These are phyloP conservation scores for Sinonovacula constricta DNA, from an alignment of 1,140 invertebrate genomes.

Conservation along the genomic window DNA sequence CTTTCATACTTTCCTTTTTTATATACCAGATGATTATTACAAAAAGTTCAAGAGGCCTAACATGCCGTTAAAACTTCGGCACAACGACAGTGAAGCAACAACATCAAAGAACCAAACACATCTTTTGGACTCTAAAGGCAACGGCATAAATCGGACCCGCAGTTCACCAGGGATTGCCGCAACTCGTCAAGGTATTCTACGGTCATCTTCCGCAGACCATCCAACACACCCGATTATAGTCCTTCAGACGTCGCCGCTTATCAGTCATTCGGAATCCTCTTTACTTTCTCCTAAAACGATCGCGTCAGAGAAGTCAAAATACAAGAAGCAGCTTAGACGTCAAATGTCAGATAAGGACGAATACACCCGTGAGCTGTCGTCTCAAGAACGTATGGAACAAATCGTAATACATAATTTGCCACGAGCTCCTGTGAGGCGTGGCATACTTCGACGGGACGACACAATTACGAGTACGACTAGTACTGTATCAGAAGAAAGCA, in stretches of 20 bases:
- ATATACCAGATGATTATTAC: slow-evolving; percentile 57
- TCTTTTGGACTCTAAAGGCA: slow-evolving; percentile 1
- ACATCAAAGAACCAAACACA: slow-evolving; percentile 2
- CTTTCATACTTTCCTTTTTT: too few relatives aligned
- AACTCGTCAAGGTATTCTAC: not conserved
- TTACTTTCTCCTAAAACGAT: slow-evolving; percentile 42
- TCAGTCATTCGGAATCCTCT: slow-evolving; percentile 54
- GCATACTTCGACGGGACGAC: slow-evolving; percentile 44
- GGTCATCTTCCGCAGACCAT: slow-evolving; percentile 37
- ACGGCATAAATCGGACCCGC: slow-evolving; percentile 8
- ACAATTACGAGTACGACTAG: slow-evolving; percentile 43
- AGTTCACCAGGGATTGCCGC: slow-evolving; percentile 4
- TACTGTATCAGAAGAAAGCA: slow-evolving; percentile 18
- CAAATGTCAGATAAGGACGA: slow-evolving; percentile 57
- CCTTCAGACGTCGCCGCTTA: slow-evolving; percentile 63
- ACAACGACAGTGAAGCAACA: not conserved
- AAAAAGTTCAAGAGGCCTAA: slow-evolving; percentile 45
- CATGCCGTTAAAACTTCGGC: not conserved
- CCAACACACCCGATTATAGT: slow-evolving; percentile 64
- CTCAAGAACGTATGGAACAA: slow-evolving; percentile 66
- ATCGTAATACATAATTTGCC: slow-evolving; percentile 67
- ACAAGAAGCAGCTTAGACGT: slow-evolving; percentile 64
- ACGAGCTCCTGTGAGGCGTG: slow-evolving; percentile 28
- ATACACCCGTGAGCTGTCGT: slow-evolving; percentile 41
- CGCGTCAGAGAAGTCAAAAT: slow-evolving; percentile 62